These are phyloP conservation scores for Lycodopsis pacificus DNA, from an alignment of 2,797 vertebrate species.

Conservation along the genomic window DNA sequence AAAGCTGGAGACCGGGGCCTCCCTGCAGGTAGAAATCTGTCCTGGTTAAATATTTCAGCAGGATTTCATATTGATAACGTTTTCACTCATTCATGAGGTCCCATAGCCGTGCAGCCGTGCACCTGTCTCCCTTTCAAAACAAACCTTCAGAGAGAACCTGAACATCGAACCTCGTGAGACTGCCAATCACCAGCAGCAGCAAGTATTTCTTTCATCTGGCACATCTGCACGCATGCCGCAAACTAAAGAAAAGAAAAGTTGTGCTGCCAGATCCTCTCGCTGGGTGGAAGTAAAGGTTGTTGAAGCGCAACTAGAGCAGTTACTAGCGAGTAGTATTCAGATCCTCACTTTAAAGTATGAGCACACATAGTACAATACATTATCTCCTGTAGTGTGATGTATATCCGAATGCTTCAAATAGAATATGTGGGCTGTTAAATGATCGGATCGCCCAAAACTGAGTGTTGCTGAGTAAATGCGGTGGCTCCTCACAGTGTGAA, in stretches of 20 bases:
- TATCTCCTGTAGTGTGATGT: neutral
- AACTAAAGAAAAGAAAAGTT: slow-evolving; percentile 40
- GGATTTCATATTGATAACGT: slow-evolving; percentile 58
- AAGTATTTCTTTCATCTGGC: slow-evolving; percentile 44
- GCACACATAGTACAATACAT: neutral
- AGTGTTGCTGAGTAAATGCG: too few relatives aligned
- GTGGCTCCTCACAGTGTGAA: neutral
- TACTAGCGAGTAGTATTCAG: neutral
- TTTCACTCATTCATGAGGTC: slow-evolving; percentile 70
- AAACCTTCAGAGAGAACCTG: slow-evolving; percentile 46
- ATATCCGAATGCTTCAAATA: neutral
- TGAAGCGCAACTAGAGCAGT: neutral
- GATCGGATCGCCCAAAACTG: too few relatives aligned
- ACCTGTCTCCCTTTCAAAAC: slow-evolving; percentile 60
- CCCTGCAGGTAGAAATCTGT: slow-evolving; percentile 55
- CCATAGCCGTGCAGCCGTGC: slow-evolving; percentile 53
- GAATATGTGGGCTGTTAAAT: neutral
- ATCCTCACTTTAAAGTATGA: neutral
- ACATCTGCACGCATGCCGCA: slow-evolving; percentile 9
- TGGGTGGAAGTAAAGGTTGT: neutral
- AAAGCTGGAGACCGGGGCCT: slow-evolving; percentile 5
- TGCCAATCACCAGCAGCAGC: slow-evolving; percentile 35
- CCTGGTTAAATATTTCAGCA: slow-evolving; percentile 67
- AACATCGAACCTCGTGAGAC: slow-evolving; percentile 55
- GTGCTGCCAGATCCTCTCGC: neutral